These are phyloP conservation scores for Cyphomyrus discorhynchus DNA, from an alignment of 2,113 vertebrate genomes.

Conservation along the genomic window DNA sequence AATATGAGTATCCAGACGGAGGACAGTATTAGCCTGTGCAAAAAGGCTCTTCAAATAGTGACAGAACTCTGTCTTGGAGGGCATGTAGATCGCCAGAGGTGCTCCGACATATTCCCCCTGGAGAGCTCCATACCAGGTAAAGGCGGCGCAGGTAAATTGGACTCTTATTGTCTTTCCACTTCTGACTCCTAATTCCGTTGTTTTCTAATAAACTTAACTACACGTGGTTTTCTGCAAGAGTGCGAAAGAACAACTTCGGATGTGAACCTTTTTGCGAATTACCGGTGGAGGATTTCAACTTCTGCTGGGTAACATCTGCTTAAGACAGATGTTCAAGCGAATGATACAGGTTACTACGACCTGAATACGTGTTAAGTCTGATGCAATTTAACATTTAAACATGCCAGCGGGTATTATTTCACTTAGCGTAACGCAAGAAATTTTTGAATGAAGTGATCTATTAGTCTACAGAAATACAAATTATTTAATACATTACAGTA, in stretches of 20 bases:
- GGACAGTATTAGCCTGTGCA: conserved; percentile 82
- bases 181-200: conserved; percentile 16
- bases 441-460: neutral
- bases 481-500: neutral
- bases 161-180: neutral
- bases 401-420: neutral
- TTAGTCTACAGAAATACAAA: neutral
- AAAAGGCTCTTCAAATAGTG: conserved; percentile 88
- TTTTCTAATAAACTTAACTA: neutral
- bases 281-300: neutral
- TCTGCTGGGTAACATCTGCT: neutral
- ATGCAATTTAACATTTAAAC: neutral
- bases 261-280: neutral
- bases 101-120: conserved; percentile 78
- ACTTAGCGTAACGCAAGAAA: neutral
- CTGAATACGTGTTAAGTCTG: neutral
- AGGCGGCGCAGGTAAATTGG: conserved; percentile 75
- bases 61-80: conserved; percentile 88
- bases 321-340: neutral
- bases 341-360: neutral
- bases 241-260: neutral
- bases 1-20: conserved; percentile 80
- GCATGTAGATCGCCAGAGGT: conserved; percentile 85
- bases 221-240: neutral
- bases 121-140: conserved; percentile 74